phyloP scores from a whole-genome alignment of 2,113 vertebrate genomes.

The Eulemur rufifrons region DNA sequence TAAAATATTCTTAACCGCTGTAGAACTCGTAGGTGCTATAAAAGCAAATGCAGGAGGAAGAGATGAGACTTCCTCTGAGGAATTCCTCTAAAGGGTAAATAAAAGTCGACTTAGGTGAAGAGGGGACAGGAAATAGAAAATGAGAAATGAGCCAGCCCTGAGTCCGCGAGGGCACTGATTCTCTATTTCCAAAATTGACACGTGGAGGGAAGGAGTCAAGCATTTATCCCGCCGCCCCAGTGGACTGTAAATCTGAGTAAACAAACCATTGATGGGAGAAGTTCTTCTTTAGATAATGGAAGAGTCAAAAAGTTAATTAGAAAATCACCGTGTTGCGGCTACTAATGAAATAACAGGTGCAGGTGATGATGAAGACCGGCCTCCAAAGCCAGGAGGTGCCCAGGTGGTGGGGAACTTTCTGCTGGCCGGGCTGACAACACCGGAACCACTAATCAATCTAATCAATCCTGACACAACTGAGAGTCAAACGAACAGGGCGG shows the following conservation, averaged over 20 bases:
- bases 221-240: not conserved
- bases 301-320: not conserved
- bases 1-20: not conserved
- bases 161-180: not conserved
- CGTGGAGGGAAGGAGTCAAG: not conserved
- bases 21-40: too few relatives aligned
- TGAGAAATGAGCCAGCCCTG: not conserved
- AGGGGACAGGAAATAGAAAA: not conserved
- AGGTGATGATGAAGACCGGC: not conserved
- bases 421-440: not conserved
- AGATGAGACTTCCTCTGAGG: not conserved
- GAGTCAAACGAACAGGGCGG: not conserved
- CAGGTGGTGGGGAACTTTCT: not conserved
- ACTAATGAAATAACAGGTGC: not conserved
- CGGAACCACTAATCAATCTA: not conserved
- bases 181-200: not conserved
- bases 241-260: not conserved
- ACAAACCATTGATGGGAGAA: not conserved
- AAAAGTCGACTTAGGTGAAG: not conserved
- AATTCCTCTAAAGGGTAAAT: not conserved
- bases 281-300: not conserved
- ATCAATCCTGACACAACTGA: not conserved
- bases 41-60: not conserved
- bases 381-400: not conserved
- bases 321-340: not conserved